Evolutionary conservation across 2,797 vertebrate species (phyloP), one percentile per base, ranked within the genome.

Genomic region (Cephalopachus bancanus): DNA sequence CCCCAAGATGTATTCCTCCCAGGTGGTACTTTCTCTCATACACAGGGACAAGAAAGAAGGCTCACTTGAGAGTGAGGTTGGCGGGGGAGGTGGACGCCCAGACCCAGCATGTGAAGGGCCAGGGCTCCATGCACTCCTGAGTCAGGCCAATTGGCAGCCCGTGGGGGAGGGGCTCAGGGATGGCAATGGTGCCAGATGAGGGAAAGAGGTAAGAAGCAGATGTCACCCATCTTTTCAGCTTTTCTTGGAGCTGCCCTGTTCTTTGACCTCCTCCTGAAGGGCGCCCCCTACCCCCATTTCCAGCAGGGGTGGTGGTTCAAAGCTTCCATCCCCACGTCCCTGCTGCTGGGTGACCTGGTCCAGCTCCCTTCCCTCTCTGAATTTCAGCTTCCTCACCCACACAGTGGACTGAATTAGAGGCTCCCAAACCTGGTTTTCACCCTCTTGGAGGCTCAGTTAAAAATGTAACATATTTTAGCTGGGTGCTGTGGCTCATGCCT

Each of bases 401-500:
- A 20, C 10, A 2, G 17, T 24, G 57, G 53, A 10, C n/a, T 4
- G 7, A 83, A 20, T 74, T 75, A 59, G 62, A 1, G 17, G 16
- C 55, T 60, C 90, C 81, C 67, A n/a, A 33, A 51, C 16, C n/a
- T 80, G 53, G 17, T 12, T 83, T 17, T 26, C 17, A 22, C 49
- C 24, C 15, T 80, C 72, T 87, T 26, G 33, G 65, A 96, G 79
- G 20, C 5, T 93, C 57, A 51, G 30, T 93, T 76, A 71, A 91
- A 76, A 93, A 44, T 10, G 51, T 44, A 22, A 37, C 37, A 37
- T 37, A 37, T 37, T 37, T 37, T 37, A 37, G 37, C 37, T 37
- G 37, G 37, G 37, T 37, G 37, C 2, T 2, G 37, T 37, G 37
- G 37, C 37, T 37, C 37, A 37, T 37, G 37, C 37, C 37, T 37